Conservation (phyloP, 2,797 vertebrate species). For the Australoheros facetus region DNA sequence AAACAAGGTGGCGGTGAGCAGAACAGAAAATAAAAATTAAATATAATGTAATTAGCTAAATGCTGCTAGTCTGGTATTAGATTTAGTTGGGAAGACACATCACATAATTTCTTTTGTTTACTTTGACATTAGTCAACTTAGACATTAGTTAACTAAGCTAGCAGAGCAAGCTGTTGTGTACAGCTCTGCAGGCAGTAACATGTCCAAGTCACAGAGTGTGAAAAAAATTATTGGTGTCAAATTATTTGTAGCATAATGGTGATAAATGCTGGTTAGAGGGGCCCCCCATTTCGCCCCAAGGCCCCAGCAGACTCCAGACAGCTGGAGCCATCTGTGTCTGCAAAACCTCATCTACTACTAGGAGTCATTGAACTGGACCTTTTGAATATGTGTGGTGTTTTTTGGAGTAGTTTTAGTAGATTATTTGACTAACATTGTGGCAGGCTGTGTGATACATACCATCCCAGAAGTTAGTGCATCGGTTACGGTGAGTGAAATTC, state of each 20-base stretch:
- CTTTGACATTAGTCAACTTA: too few species aligned
- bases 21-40: background rate
- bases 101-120: background rate
- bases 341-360: background rate
- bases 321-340: background rate
- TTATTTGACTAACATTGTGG: background rate
- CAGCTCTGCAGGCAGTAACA: background rate
- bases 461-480: background rate
- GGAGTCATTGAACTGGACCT: background rate
- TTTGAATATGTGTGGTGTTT: background rate
- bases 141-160: too few species aligned
- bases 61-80: background rate
- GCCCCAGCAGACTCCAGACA: background rate
- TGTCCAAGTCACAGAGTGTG: background rate
- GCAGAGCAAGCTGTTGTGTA: background rate
- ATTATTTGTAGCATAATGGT: background rate
- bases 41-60: background rate
- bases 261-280: background rate
- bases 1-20: background rate
- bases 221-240: background rate
- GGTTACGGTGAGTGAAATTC: background rate
- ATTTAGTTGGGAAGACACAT: background rate
- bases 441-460: background rate
- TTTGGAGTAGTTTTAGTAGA: background rate
- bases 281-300: background rate